Conservation (phyloP, 2,888 invertebrate species). For the Allolobophora icterica region DNA sequence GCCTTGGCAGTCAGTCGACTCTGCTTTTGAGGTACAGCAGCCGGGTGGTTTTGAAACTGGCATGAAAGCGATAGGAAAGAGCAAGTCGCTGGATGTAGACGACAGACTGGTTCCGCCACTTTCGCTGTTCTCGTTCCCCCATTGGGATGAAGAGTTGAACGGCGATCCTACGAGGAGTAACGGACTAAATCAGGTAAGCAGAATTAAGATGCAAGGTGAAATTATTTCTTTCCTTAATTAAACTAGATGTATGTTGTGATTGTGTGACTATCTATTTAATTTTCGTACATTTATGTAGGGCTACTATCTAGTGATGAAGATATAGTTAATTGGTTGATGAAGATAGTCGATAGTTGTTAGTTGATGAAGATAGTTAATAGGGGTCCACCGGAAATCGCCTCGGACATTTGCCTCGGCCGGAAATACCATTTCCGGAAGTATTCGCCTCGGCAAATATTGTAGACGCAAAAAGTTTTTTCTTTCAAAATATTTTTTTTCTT, state of each 20-base stretch:
- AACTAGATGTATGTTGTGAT: neutral
- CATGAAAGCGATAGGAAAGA: neutral
- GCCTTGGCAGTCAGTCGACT: neutral
- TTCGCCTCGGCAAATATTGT: too few relatives aligned
- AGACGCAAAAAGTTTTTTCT: too few relatives aligned
- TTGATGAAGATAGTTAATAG: too few relatives aligned
- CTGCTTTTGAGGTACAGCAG: neutral
- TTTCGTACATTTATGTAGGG: neutral
- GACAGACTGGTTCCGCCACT: neutral
- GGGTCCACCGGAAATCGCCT: too few relatives aligned
- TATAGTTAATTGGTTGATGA: too few relatives aligned
- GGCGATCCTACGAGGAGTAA: neutral
- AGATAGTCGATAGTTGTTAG: too few relatives aligned
- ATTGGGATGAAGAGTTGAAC: neutral
- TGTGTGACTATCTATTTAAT: neutral
- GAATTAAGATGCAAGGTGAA: too few relatives aligned
- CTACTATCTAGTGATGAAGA: too few relatives aligned
- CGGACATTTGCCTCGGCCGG: too few relatives aligned
- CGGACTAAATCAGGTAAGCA: neutral
- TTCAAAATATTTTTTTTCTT: too few relatives aligned
- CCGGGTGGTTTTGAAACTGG: neutral
- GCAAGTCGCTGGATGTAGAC: neutral
- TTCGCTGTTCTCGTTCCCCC: neutral
- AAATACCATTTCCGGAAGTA: too few relatives aligned
- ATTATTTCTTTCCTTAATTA: neutral